Evolutionary conservation across 2,888 invertebrate species (phyloP), one percentile per base, ranked within the genome.

Genomic region (Aelia acuminata): DNA sequence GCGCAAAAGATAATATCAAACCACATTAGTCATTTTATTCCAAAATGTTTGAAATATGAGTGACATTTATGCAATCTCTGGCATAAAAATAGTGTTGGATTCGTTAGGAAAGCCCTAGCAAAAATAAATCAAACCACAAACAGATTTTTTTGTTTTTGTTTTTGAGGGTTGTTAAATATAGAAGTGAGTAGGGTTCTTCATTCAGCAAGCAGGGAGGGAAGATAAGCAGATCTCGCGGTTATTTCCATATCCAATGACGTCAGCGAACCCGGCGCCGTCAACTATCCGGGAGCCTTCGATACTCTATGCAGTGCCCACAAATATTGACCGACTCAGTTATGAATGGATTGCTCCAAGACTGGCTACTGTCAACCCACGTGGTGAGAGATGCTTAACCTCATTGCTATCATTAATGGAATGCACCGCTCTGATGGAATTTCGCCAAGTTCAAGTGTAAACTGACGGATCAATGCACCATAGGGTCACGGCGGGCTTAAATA

Each of bases 211-310:
- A 43, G 43, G 43, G 22, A n/a, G 43, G 11, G 80, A 31, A 80
- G 80, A 80, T 80, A 80, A 80, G 43, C 80, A 80, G 63, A 80
- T 80, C 39, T 13, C 1, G 39, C 1, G 5, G 80, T 47, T 80
- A 80, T 80, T 80, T 80, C 80, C 43, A 80, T 47, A 47, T 43
- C 80, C 43, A 80, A 80, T 80, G 80, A 80, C 80, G 80, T 80
- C 39, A 47, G 43, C 0, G 35, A 11, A 4, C 39, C 11, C n/a
- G 35, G 63, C 80, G 43, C 4, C 80, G 22, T 43, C 39, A 20
- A 43, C 80, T 43, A 75, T 75, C 80, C 43, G 10, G 13, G n/a
- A 43, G n/a, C n/a, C n/a, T n/a, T 80, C 43, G 80, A 80, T 80
- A 80, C 43, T 47, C 39, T 22, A 1, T n/a, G 18, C 20, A 7